A percentile compares a stretch with the other conserved stretches of the same genome.
Conservation (phyloP, 2,797 vertebrate species). For the Melanotaenia boesemani region DNA sequence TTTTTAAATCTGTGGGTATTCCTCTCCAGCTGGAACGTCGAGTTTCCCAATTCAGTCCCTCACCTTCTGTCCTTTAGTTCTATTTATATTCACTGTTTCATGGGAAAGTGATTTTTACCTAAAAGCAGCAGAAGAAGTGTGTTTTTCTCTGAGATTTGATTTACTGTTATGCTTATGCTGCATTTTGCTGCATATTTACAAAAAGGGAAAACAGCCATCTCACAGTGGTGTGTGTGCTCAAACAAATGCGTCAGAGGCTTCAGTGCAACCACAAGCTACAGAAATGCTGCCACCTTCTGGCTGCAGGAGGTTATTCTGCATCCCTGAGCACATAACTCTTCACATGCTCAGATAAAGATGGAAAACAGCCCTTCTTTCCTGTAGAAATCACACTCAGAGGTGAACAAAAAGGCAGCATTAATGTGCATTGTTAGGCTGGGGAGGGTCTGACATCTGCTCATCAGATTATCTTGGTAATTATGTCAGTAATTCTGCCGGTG, state of each 20-base stretch:
- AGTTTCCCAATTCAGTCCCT: constrained; percentile 20
- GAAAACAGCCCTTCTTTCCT: not conserved
- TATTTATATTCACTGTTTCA: not conserved
- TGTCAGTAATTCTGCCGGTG: constrained; percentile 50
- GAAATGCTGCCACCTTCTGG: constrained; percentile 76
- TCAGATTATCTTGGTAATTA: constrained; percentile 70
- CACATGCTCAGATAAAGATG: not conserved
- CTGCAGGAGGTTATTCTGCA: not conserved
- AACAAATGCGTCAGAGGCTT: constrained; percentile 56
- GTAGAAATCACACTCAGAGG: not conserved
- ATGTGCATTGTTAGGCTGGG: constrained; percentile 9
- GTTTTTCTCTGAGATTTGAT: not conserved
- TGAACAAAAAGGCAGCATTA: not conserved
- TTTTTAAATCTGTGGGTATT: constrained; percentile 73
- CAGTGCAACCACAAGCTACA: constrained; percentile 7
- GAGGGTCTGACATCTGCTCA: constrained; percentile 63
- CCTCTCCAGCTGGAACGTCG: constrained; percentile 48
- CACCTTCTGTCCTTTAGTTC: not conserved
- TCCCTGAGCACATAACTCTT: not conserved
- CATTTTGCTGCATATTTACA: constrained; percentile 31
- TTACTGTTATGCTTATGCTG: not conserved
- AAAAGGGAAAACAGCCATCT: constrained; percentile 59
- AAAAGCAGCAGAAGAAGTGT: too few species aligned
- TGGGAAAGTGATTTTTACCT: not conserved
- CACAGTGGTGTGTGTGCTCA: constrained; percentile 1